Base-by-base conservation (phyloP, 2,797 vertebrate species). In the Lophotriccus pileatus region DNA sequence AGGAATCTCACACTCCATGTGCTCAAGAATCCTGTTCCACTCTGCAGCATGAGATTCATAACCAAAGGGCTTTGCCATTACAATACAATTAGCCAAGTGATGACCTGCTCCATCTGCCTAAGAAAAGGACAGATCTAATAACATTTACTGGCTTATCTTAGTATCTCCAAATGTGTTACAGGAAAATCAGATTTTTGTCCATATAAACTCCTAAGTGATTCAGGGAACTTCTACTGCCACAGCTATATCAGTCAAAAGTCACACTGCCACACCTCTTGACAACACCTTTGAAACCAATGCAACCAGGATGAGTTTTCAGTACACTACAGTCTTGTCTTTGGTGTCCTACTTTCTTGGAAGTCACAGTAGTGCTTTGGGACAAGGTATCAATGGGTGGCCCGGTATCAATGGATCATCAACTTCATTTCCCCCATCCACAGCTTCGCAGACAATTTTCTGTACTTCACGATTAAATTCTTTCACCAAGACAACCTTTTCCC, bases 301-400 rank as follows among this genome's bases (percentile, higher is more conserved):
- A 75, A 47, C 8, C 46, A 81, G 50, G 28, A 67, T 0, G 7
- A 74, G 8, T 50, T 78, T 47, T 28, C 59, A 55, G n/a, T 7
- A 46, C 10, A 3, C 10, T 50, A 3, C 10, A 34, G 9, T 7
- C 63, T 59, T 21, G 9, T 14, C 14, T 70, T 64, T 14, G 27
- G 28, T 53, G 41, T 62, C 30, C 49, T 32, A 16, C 44, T 82
- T 92, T 53, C 47, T 44, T 67, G 52, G 36, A 64, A 90, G 34
- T 19, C 14, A 24, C 55, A 59, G 30, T 0, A 27, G 21, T 28
- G 27, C 39, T 90, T 47, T 76, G 59, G 59, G 59, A 87, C 0
- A 0, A 66, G 13, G 13, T 34, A 70, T 43, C 2, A 0, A 46
- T 0, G 0, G 70, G 70, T 3, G 28, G 47, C 14, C 11, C 11